Base-by-base conservation (phyloP, 2,888 invertebrate genomes). In the Nomada ruficornis region DNA sequence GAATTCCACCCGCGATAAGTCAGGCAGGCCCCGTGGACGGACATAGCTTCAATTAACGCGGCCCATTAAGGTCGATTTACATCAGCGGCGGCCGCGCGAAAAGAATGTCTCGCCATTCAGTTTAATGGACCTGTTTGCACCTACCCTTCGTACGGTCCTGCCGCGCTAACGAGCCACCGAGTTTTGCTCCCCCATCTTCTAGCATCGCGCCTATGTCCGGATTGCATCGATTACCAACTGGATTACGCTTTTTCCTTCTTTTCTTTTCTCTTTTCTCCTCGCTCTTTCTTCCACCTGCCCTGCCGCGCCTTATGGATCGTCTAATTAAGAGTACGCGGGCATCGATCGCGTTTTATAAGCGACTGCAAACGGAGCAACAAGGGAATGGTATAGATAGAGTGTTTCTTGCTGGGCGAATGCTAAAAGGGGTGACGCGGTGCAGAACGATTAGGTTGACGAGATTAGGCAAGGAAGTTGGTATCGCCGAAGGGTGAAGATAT, bases 121-220 rank as follows among this genome's bases (percentile, higher is more conserved):
- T 74, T 83, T 88, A 89, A 88, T 88, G 89, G 88, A 88, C 88
- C 88, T 88, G 88, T 88, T 88, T 88, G 88, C 88, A 88, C 88
- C 86, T 87, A 88, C 79, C 83, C 81, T 83, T 80, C 86, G 65
- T 81, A 81, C 63, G 76, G 64, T 65, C 70, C 76, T 82, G 76
- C 72, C 47, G 69, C 75, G 62, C 77, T 89, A 88, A 88, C 87
- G 85, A 88, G 88, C 55, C 42, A 52, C 60, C 59, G 42, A n/a
- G 57, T 29, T 74, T 29, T 62, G 26, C 18, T 13, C 44, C n/a
- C 15, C 50, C 42, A 47, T 23, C 42, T 60, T 57, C 50, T 67
- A 77, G 81, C 63, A 69, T 75, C 62, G 52, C 55, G 52, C 47
- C 62, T 69, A 26, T 75, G 64, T 68, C 74, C 70, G 64, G 29